Percentiles rank a stretch among this genome's conserved stretches.
phyloP scores from a whole-genome alignment of 2,888 invertebrate genomes.

The Scaptomyza polygonia region DNA sequence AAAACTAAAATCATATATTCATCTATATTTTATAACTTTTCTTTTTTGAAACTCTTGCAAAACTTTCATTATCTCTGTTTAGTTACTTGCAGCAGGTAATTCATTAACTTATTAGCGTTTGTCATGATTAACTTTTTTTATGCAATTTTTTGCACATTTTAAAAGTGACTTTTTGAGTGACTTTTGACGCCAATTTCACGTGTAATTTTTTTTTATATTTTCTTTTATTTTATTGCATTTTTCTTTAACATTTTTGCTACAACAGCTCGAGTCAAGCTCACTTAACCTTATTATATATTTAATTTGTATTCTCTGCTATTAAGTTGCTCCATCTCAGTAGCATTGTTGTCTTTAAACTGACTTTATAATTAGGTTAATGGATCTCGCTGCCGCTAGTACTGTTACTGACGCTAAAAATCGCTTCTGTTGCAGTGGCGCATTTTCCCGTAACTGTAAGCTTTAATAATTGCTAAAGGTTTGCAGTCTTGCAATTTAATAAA shows the following conservation, averaged over 20 bases:
- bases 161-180: neutral
- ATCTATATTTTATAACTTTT: neutral
- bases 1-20: no score
- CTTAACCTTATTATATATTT: slow-evolving; percentile 50
- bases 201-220: slow-evolving; percentile 16
- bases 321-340: slow-evolving; percentile 19
- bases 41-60: slow-evolving; percentile 14
- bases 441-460: no score
- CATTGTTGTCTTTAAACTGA: slow-evolving; percentile 47
- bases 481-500: no score
- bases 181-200: slow-evolving; percentile 35
- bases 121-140: slow-evolving; percentile 52
- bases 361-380: slow-evolving; percentile 74
- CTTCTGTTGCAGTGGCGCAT: slow-evolving; percentile 27
- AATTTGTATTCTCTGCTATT: slow-evolving; percentile 24
- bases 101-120: slow-evolving; percentile 68
- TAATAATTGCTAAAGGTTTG: no score
- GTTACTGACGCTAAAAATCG: no score
- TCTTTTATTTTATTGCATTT: slow-evolving; percentile 45
- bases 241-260: slow-evolving; percentile 21
- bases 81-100: slow-evolving; percentile 30
- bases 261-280: slow-evolving; percentile 25
- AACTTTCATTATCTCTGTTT: slow-evolving; percentile 8
- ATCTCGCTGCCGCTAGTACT: slow-evolving; percentile 39
- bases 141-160: neutral